Evolutionary conservation across 64 coral and sea anemone species (phyloP).

Genomic region (Trachythela sp.): DNA sequence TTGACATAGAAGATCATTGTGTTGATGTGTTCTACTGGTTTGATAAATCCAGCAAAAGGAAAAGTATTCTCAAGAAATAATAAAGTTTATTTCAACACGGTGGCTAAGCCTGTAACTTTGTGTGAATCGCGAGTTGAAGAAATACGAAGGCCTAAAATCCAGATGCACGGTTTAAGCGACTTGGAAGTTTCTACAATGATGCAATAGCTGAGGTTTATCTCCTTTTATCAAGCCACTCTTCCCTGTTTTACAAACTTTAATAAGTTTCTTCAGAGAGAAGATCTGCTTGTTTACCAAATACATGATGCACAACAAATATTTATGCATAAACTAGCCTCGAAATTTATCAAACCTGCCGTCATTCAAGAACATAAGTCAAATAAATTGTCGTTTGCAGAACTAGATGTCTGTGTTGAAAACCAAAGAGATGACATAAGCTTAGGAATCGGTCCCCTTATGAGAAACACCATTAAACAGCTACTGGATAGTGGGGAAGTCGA

Average conservation of each 20-base stretch:
- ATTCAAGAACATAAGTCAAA: slow-evolving; percentile 14
- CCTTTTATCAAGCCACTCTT: slow-evolving; percentile 9
- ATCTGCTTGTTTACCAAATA: slow-evolving; percentile 11
- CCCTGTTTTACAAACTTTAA: slow-evolving; percentile 14
- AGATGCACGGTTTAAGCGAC: slow-evolving; percentile 9
- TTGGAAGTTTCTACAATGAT: slow-evolving; percentile 12
- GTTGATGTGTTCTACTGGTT: slow-evolving; percentile 15
- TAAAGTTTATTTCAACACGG: slow-evolving; percentile 10
- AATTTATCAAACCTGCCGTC: slow-evolving; percentile 11
- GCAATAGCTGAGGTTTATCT: slow-evolving; percentile 10
- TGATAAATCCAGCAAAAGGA: slow-evolving; percentile 14
- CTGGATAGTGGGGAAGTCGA: slow-evolving; percentile 17
- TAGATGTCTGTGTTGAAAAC: background rate
- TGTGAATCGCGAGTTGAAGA: slow-evolving; percentile 2
- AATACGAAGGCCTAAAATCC: slow-evolving; percentile 11
- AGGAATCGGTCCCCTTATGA: slow-evolving; percentile 9
- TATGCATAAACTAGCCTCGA: slow-evolving; percentile 19
- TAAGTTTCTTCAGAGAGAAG: slow-evolving; percentile 19
- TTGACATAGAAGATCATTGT: slow-evolving; percentile 20
- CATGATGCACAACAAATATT: background rate
- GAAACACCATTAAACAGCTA: slow-evolving; percentile 5
- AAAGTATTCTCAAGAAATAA: slow-evolving; percentile 20
- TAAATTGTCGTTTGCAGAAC: background rate
- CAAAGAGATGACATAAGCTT: slow-evolving; percentile 22
- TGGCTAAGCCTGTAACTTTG: slow-evolving; percentile 12